Evolutionary conservation across 2,113 vertebrate species (phyloP).

Genomic region (Rhea pennata): DNA sequence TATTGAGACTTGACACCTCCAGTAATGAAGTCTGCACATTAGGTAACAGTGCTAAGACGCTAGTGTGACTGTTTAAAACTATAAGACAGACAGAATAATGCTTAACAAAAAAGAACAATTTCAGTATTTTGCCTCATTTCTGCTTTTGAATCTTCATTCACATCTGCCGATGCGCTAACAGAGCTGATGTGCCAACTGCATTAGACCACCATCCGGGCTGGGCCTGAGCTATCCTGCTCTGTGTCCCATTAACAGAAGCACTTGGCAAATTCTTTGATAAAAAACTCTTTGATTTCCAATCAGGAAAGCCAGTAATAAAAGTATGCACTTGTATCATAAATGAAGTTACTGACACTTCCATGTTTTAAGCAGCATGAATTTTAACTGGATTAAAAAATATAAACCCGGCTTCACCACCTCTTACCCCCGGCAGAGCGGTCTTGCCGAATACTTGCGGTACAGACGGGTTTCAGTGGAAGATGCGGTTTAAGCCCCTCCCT

Average conservation of each 20-base stretch:
- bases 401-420: background rate
- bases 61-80: background rate
- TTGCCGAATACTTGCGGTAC: no score
- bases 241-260: background rate
- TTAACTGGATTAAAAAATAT: background rate
- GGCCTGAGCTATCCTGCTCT: background rate
- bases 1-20: background rate
- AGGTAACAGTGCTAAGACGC: background rate
- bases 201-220: background rate
- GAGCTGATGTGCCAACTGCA: background rate
- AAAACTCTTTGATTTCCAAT: background rate
- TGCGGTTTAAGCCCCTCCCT: fast-evolving
- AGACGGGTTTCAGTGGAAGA: background rate
- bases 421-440: background rate
- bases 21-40: background rate
- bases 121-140: background rate
- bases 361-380: background rate
- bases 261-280: background rate
- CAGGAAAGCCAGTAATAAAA: background rate
- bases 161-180: background rate
- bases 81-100: background rate
- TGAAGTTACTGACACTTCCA: background rate
- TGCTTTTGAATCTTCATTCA: background rate
- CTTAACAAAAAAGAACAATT: background rate
- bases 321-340: background rate